phyloP scores from a whole-genome alignment of 2,113 vertebrate species.

The Phaethornis superciliosus region DNA sequence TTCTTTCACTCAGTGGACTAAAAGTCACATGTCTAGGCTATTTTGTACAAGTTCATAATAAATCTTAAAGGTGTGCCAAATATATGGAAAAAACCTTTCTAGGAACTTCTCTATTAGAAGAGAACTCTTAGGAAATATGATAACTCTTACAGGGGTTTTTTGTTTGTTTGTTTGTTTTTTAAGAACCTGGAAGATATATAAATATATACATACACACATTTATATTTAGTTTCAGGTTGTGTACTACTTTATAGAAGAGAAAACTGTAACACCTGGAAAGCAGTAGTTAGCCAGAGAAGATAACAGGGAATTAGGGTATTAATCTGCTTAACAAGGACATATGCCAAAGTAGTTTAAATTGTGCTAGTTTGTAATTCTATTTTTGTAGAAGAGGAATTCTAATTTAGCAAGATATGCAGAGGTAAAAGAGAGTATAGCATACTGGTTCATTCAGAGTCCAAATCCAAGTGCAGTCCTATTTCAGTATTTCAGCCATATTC shows the following conservation, averaged over 20 bases:
- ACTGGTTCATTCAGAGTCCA: background rate
- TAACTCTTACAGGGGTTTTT: background rate
- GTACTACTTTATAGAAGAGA: background rate
- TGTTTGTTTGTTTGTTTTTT: too few species aligned
- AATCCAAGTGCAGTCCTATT: background rate
- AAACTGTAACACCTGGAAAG: conserved; percentile 4
- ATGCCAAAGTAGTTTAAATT: conserved; percentile 49
- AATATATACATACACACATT: too few species aligned
- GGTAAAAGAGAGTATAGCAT: background rate
- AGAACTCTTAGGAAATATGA: background rate
- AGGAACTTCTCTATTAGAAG: too few species aligned
- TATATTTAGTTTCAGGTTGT: background rate
- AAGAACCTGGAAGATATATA: background rate
- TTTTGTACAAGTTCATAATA: background rate
- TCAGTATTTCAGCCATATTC: background rate
- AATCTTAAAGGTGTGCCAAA: background rate
- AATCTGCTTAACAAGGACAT: conserved; percentile 46
- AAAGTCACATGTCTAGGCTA: background rate
- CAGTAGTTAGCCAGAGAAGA: conserved; percentile 28
- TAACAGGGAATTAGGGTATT: conserved; percentile 51
- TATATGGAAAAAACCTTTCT: background rate
- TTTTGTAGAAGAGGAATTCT: conserved; percentile 18
- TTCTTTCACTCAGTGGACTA: background rate
- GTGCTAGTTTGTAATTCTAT: conserved; percentile 30
- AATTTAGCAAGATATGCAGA: background rate